Percentiles rank a stretch among this genome's conserved stretches.
These are phyloP conservation scores for Apocrypta bakeri DNA, from an alignment of 1,140 invertebrate species.

Conservation along the genomic window DNA sequence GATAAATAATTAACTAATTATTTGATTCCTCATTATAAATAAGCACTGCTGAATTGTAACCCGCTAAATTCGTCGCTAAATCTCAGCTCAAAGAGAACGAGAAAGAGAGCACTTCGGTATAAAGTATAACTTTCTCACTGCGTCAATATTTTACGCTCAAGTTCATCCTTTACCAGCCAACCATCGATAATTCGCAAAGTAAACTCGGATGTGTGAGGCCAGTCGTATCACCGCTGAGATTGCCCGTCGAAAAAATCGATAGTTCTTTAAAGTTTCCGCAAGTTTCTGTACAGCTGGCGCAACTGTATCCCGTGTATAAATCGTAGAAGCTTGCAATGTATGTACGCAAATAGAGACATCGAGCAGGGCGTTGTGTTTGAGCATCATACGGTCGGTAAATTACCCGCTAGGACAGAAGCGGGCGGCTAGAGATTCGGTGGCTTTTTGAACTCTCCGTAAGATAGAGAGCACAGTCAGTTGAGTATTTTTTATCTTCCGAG, in stretches of 20 bases:
- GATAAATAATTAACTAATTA: not conserved
- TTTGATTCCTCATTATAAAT: not conserved
- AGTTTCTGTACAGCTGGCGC: slow-evolving; percentile 21
- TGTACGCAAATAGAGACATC: not conserved
- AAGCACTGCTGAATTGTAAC: not conserved
- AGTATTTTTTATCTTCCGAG: not conserved
- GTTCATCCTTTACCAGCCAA: not conserved
- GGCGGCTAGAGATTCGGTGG: not conserved
- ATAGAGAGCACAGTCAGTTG: not conserved
- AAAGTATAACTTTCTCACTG: not conserved
- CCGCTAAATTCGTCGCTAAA: not conserved
- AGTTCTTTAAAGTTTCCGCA: slow-evolving; percentile 49
- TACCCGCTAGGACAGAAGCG: not conserved
- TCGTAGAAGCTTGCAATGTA: not conserved
- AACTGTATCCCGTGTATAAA: not conserved
- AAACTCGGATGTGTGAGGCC: not conserved
- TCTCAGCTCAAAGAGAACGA: not conserved
- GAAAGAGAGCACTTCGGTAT: not conserved
- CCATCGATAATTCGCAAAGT: slow-evolving; percentile 11
- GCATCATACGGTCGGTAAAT: slow-evolving; percentile 34
- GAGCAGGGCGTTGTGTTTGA: not conserved
- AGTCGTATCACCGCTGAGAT: not conserved
- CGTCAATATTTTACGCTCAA: slow-evolving; percentile 10
- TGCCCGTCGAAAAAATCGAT: slow-evolving; percentile 55
- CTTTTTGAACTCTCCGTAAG: not conserved